phyloP scores from a whole-genome alignment of 2,113 vertebrate species.

The Probosciger aterrimus region DNA sequence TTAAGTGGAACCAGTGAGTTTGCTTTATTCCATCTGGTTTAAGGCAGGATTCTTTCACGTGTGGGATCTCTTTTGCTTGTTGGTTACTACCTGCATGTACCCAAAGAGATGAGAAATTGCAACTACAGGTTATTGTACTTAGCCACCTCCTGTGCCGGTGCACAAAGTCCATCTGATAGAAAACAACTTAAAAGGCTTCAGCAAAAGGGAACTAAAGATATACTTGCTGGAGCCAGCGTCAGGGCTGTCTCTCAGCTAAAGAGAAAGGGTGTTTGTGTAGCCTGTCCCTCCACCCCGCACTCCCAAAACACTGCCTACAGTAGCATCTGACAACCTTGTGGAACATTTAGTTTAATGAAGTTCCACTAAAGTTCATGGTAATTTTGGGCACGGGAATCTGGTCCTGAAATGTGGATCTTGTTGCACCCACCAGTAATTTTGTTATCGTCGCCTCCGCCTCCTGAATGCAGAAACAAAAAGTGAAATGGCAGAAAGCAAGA shows the following conservation, averaged over 20 bases:
- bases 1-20: background rate
- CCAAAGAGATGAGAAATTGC: background rate
- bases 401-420: background rate
- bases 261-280: background rate
- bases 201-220: background rate
- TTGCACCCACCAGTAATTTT: background rate
- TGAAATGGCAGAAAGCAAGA: background rate
- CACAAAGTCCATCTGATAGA: slow-evolving; percentile 7
- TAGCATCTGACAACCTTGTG: background rate
- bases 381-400: background rate
- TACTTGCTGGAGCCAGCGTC: background rate
- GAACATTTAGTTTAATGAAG: background rate
- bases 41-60: background rate
- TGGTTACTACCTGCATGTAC: background rate
- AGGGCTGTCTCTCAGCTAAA: background rate
- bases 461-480: background rate
- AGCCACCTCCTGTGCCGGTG: background rate
- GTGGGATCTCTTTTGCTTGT: background rate
- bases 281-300: background rate
- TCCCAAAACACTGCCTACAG: background rate
- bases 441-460: background rate
- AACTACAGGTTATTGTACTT: background rate
- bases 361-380: background rate
- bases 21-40: background rate
- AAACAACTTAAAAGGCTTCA: background rate